These are phyloP conservation scores for Lepeophtheirus nordmannii DNA, from an alignment of 2,888 invertebrate genomes.

Conservation along the genomic window DNA sequence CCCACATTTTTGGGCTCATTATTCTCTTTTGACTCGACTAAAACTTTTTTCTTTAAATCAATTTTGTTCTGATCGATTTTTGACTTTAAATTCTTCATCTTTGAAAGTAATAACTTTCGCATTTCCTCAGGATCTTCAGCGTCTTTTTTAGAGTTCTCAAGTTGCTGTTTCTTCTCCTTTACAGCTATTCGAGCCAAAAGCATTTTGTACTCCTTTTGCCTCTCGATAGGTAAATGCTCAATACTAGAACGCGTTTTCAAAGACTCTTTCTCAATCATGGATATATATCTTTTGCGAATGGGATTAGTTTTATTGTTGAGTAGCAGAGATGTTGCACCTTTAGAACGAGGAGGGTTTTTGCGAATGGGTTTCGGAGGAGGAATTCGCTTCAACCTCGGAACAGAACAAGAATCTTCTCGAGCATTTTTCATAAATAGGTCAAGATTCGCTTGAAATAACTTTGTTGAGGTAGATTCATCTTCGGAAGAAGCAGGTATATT, in stretches of 20 bases:
- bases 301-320: constrained; percentile 3
- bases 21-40: not conserved
- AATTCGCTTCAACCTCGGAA: not conserved
- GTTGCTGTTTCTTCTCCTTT: constrained; percentile 10
- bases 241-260: not conserved
- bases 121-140: not conserved
- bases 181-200: constrained; percentile 1
- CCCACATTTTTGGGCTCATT: not conserved
- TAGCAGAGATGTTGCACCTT: not conserved
- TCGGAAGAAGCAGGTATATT: not conserved
- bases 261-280: not conserved
- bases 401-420: not conserved
- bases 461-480: not conserved
- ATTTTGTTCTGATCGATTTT: not conserved
- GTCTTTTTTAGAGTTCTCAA: not conserved
- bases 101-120: not conserved
- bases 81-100: not conserved
- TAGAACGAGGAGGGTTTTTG: constrained; percentile 1
- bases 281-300: not conserved
- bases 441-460: not conserved
- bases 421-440: constrained; percentile 1
- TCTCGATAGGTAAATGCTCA: constrained; percentile 15
- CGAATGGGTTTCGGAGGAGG: constrained; percentile 9
- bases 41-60: constrained; percentile 2
- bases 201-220: constrained; percentile 21